Conservation (phyloP, 2,797 vertebrate species). For the Syndactyla subalaris region DNA sequence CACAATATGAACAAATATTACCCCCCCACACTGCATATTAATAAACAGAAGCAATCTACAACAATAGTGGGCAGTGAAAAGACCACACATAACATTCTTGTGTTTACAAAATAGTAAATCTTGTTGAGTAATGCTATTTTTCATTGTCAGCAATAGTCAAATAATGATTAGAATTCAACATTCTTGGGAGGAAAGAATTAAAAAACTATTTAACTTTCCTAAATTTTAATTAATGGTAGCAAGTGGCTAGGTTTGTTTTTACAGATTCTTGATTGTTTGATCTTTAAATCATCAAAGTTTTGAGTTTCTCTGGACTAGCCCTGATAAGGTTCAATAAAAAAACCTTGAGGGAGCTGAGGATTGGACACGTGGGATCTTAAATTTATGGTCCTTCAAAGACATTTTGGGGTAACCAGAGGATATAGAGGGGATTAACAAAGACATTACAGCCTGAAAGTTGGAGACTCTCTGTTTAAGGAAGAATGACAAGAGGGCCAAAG, state of each 20-base stretch:
- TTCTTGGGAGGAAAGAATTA: background rate
- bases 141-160: background rate
- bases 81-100: background rate
- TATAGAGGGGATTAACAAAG: background rate
- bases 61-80: background rate
- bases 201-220: background rate
- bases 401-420: background rate
- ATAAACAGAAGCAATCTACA: slow-evolving; percentile 44
- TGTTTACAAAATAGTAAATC: background rate
- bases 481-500: background rate
- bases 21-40: slow-evolving; percentile 7
- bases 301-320: background rate
- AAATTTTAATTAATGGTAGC: background rate
- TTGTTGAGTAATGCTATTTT: background rate
- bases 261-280: background rate
- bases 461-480: background rate
- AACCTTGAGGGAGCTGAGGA: background rate
- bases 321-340: background rate
- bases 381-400: background rate
- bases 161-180: background rate
- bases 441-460: background rate
- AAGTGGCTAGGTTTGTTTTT: background rate
- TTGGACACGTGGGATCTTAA: background rate
- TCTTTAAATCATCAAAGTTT: background rate
- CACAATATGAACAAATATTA: slow-evolving; percentile 21